These are phyloP conservation scores for Chrysomela aeneicollis DNA, from an alignment of 2,888 invertebrate species.

Conservation along the genomic window DNA sequence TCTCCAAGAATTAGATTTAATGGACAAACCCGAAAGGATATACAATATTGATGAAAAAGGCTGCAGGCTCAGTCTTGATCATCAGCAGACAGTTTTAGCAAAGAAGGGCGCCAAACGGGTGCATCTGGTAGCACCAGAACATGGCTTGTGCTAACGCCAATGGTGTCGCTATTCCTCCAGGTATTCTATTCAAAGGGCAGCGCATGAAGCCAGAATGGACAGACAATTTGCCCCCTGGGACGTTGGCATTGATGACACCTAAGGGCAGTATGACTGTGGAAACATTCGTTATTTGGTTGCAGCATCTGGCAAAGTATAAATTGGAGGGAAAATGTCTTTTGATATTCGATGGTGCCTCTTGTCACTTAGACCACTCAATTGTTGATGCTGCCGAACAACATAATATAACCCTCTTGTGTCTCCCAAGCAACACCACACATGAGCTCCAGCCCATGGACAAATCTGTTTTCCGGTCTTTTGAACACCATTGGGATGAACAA, in stretches of 20 bases:
- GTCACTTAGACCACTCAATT: too few species aligned
- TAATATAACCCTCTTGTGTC: too few species aligned
- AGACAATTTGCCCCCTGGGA: constrained; percentile 41
- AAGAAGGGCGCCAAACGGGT: constrained; percentile 49
- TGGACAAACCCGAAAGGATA: constrained; percentile 31
- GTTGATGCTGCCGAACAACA: too few species aligned
- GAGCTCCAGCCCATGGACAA: too few species aligned
- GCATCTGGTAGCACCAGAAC: constrained; percentile 49
- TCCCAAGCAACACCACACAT: too few species aligned
- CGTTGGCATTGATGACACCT: too few species aligned
- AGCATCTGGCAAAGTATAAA: too few species aligned
- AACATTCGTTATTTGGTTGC: too few species aligned
- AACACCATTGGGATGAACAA: not conserved
- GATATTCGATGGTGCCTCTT: too few species aligned
- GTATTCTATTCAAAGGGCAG: constrained; percentile 49
- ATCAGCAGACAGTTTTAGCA: constrained; percentile 47
- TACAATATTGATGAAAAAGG: constrained; percentile 51
- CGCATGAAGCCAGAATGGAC: constrained; percentile 40
- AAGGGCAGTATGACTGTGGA: too few species aligned
- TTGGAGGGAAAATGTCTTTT: too few species aligned
- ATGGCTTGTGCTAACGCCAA: constrained; percentile 51
- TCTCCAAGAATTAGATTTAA: constrained; percentile 12
- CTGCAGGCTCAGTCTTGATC: constrained; percentile 47
- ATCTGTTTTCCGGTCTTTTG: too few species aligned
- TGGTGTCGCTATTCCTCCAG: constrained; percentile 46